A percentile compares a stretch with the other conserved stretches of the same genome.
Conservation (phyloP, 2,888 invertebrate genomes). For the Kuschelorhynchus macadamiae region DNA sequence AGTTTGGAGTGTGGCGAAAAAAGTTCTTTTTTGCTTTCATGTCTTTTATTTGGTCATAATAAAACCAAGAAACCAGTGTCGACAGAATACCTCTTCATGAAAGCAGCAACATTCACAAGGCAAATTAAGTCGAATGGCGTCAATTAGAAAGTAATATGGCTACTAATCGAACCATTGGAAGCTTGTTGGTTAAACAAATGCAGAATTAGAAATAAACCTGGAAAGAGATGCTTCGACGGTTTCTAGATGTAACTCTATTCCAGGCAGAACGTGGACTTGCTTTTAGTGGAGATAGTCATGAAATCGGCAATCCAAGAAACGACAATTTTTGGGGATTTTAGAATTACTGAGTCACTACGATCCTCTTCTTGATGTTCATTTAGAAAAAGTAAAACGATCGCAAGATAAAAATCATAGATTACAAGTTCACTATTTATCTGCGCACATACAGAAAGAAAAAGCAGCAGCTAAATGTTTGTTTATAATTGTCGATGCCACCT, state of each 20-base stretch:
- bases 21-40: too few species aligned
- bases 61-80: too few species aligned
- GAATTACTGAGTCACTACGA: too few species aligned
- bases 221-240: not conserved
- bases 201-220: not conserved
- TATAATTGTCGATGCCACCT: constrained; percentile 15
- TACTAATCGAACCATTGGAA: not conserved
- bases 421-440: constrained; percentile 4
- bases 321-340: too few species aligned
- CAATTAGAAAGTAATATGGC: not conserved
- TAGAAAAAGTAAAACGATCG: too few species aligned
- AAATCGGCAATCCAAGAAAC: too few species aligned
- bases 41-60: too few species aligned
- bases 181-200: not conserved
- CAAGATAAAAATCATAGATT: constrained; percentile 10
- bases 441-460: constrained; percentile 15
- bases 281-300: not conserved
- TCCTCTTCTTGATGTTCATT: too few species aligned
- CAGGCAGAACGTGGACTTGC: not conserved
- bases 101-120: not conserved
- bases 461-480: constrained; percentile 9
- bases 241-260: not conserved
- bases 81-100: not conserved
- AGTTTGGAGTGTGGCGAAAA: too few species aligned
- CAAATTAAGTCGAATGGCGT: not conserved